Evolutionary conservation across 2,113 vertebrate genomes (phyloP).

Genomic region (Caracal caracal): DNA sequence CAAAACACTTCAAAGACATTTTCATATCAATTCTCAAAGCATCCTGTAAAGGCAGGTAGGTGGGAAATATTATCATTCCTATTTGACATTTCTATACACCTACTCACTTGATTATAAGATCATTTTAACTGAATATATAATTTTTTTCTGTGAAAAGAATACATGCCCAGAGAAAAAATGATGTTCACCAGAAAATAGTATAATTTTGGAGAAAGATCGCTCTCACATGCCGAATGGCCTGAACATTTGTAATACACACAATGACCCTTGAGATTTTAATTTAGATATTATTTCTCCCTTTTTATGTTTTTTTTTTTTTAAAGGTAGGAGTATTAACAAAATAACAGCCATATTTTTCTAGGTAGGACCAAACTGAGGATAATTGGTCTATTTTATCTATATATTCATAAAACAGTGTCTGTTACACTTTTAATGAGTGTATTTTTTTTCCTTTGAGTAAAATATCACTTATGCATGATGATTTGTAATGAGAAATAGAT

Average conservation of each 20-base stretch:
- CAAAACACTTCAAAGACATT: constrained; percentile 74
- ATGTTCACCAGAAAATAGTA: background rate
- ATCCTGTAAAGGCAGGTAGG: constrained; percentile 66
- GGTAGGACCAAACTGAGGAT: background rate
- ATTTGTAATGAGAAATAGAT: background rate
- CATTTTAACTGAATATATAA: constrained; percentile 59
- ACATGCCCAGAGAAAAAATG: background rate
- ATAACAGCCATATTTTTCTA: background rate
- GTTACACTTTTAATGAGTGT: background rate
- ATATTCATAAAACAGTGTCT: background rate
- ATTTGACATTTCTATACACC: constrained; percentile 69
- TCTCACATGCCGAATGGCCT: background rate
- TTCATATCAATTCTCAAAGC: constrained; percentile 66
- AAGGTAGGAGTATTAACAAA: background rate
- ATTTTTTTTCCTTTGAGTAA: background rate
- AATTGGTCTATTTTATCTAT: background rate
- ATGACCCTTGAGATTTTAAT: background rate
- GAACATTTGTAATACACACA: background rate
- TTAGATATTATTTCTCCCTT: background rate
- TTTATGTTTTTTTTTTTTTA: background rate
- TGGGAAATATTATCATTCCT: constrained; percentile 74
- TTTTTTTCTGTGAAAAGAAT: constrained; percentile 53
- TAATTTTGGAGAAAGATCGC: background rate
- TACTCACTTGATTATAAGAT: constrained; percentile 72
- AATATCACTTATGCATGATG: background rate